Evolutionary conservation across 2,797 vertebrate species (phyloP).

Genomic region (Melanogrammus aeglefinus): DNA sequence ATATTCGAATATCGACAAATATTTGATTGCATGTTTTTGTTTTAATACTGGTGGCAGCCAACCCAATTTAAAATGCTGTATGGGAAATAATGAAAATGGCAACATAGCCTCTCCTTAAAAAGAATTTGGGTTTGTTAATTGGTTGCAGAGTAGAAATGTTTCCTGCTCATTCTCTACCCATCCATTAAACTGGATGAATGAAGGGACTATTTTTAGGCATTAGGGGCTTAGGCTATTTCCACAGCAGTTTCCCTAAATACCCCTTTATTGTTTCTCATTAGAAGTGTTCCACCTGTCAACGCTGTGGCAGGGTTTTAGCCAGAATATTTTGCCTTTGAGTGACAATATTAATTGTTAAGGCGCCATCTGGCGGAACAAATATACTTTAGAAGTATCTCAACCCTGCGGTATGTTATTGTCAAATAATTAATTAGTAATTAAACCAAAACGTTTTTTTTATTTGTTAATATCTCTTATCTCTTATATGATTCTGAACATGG

Average conservation of each 20-base stretch:
- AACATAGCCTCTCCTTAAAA: background rate
- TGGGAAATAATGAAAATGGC: background rate
- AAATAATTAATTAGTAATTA: background rate
- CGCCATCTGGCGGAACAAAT: slow-evolving; percentile 45
- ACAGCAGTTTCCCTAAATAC: slow-evolving; percentile 21
- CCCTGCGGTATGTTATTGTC: background rate
- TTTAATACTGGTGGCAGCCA: background rate
- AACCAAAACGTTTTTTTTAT: background rate
- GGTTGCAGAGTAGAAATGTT: slow-evolving; percentile 5
- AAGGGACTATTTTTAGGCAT: slow-evolving; percentile 2
- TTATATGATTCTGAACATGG: no score
- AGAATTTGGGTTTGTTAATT: background rate
- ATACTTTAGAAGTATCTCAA: background rate
- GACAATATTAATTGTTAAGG: slow-evolving; percentile 12
- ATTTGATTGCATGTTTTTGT: background rate
- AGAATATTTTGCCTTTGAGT: background rate
- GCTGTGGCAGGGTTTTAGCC: background rate
- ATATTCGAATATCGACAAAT: background rate
- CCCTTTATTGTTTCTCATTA: slow-evolving; percentile 11
- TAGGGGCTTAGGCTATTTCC: slow-evolving; percentile 12
- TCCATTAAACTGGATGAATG: background rate
- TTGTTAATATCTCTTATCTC: background rate
- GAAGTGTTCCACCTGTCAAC: slow-evolving; percentile 24
- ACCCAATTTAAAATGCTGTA: background rate
- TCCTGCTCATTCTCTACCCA: slow-evolving; percentile 1